These are phyloP conservation scores for Nothoprocta pentlandii DNA, from an alignment of 2,113 vertebrate species.

Conservation along the genomic window DNA sequence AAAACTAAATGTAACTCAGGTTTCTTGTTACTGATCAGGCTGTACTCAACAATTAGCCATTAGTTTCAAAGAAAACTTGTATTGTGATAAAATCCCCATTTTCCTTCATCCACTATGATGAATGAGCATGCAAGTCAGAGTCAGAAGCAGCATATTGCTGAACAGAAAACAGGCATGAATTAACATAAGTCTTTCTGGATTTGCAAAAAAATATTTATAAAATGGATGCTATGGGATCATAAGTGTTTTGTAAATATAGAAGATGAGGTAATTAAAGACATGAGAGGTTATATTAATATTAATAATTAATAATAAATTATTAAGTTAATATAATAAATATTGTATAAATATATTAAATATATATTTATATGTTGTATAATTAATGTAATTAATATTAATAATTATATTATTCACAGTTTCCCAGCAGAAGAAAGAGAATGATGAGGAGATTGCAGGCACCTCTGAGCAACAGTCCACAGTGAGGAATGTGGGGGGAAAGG, in stretches of 20 bases:
- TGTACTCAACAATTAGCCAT: neutral
- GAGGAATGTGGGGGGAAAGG: too few species aligned
- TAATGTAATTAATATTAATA: too few species aligned
- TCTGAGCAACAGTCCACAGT: too few species aligned
- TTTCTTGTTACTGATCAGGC: neutral
- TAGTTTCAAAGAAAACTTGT: neutral
- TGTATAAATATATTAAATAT: too few species aligned
- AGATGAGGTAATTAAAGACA: neutral
- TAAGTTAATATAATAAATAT: too few species aligned
- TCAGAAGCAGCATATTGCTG: neutral
- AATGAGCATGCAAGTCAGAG: neutral
- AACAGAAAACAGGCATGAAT: neutral
- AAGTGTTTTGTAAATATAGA: neutral
- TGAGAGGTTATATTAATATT: neutral
- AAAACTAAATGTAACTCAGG: neutral
- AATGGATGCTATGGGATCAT: neutral
- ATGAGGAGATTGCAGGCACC: too few species aligned
- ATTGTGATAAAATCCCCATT: neutral
- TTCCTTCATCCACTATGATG: neutral
- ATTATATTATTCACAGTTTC: too few species aligned
- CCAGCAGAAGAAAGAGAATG: too few species aligned
- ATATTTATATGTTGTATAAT: too few species aligned
- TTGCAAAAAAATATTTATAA: neutral
- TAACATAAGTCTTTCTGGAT: neutral
- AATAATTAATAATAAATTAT: too few species aligned